Evolutionary conservation across 2,888 invertebrate species (phyloP).

Genomic region (Tipula helvola): DNA sequence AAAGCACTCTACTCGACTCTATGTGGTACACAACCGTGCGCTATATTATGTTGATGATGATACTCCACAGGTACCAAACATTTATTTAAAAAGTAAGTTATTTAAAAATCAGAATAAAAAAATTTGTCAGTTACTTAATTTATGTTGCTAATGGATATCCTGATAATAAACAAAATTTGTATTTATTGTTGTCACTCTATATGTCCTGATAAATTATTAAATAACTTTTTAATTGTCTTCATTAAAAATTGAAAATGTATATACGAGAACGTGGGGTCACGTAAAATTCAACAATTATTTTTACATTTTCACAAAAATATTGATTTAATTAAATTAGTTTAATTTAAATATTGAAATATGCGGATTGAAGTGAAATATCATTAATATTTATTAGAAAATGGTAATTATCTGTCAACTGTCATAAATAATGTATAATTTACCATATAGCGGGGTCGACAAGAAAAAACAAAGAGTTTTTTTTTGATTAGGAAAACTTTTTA

Average conservation of each 20-base stretch:
- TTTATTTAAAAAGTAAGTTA: not conserved
- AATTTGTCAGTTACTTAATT: not conserved
- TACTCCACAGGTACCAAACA: not conserved
- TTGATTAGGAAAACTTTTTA: not conserved
- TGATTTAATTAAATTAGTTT: not conserved
- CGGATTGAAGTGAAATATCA: not conserved
- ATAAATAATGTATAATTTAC: not conserved
- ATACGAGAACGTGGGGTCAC: not conserved
- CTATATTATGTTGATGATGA: not conserved
- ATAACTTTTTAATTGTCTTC: conserved; percentile 4
- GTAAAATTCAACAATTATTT: not conserved
- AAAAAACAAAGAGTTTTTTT: not conserved
- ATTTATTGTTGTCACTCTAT: not conserved
- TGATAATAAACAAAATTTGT: not conserved
- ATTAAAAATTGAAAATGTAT: not conserved
- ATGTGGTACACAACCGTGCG: not conserved
- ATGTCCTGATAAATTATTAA: not conserved
- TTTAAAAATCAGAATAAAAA: not conserved
- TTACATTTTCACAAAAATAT: not conserved
- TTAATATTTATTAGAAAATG: conserved; percentile 4
- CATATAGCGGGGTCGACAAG: not conserved
- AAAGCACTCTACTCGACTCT: not conserved
- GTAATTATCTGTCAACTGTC: not conserved
- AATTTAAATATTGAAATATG: not conserved
- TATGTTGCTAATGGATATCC: not conserved